Base-by-base conservation (phyloP, 2,888 invertebrate genomes). In the Argynnis bischoffii region DNA sequence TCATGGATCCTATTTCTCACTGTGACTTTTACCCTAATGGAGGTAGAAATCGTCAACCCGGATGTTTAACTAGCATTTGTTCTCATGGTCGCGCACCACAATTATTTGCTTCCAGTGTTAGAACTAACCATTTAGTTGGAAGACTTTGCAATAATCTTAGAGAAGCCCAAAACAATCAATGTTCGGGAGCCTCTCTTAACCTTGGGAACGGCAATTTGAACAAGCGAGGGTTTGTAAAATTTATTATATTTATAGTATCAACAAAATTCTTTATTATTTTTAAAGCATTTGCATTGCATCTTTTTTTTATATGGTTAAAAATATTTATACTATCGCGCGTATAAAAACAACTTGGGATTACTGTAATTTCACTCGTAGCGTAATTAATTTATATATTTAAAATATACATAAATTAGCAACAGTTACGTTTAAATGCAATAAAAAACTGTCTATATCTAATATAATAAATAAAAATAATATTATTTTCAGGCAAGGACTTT, bases 1-100 rank as follows among this genome's bases (percentile, higher is more conserved):
- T 84, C 66, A 75, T 77, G 57, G 77, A 78, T 47, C 75, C 80
- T 0, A 77, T 82, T 26, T 79, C 77, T 4, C 63, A 80, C 55
- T 77, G 77, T 1, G 78, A 86, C 71, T 85, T 85, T 74, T 85
- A 83, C 66, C 82, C 81, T 21, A 83, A 83, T 61, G 81, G 82
- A 18, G 83, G 81, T 6, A 74, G 76, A 57, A 77, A 76, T 67
- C 56, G 63, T 11, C 81, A 81, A 72, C 83, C 83, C 14, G 83
- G 82, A 6, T 83, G 82, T 53, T n/a, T 26, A n/a, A 14, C 53
- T 15, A 74, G 74, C 55, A 63, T 71, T 6, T 81, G 81, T 66
- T 81, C 80, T 0, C 82, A 81, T 63, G 64, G 75, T 6, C 77
- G 80, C 6, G 74, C 79, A 2, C 71, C 70, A 15, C 66, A 76